Evolutionary conservation across 2,888 invertebrate species (phyloP), one percentile per base, ranked within the genome.

Genomic region (Laspeyria flexula): DNA sequence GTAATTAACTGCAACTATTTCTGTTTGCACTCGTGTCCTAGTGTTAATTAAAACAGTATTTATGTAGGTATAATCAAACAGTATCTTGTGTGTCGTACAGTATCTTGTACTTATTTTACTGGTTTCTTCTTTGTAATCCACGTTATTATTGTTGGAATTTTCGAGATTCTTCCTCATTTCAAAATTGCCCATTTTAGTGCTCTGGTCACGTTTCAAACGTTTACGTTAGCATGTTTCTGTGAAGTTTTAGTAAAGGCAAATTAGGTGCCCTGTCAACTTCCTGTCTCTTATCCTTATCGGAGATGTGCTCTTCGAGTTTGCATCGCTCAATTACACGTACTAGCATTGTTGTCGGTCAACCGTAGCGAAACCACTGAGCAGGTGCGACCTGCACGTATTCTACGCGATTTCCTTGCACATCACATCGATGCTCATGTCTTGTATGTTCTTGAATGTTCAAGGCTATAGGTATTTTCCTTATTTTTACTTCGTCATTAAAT

Each of bases 321-420:
- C 86, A 88, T 88, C 83, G 79, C 85, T 82, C 84, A 86, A 88
- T 90, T 88, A 88, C 74, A 65, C 71, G 70, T 77, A 63, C 63
- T 70, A 75, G 80, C 82, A 88, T 90, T 91, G 90, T 89, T 86
- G 77, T 84, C 84, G 73, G 82, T 83, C 84, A 83, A 77, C 82
- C 90, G 79, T 86, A 75, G 75, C 77, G 61, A 79, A 79, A 82
- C 79, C 82, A 71, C 71, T 71, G 72, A 80, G 73, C 89, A 89
- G 84, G 87, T 89, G 85, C 81, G 76, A 81, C 83, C 79, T 79
- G 82, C 70, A 71, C 60, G 66, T 57, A 55, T 50, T 76, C 72
- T 79, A 82, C 85, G 83, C 83, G 88, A 86, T 79, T 77, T 77
- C 77, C 77, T 79, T 84, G 73, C 73, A 65, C 72, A 75, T 75